These are phyloP conservation scores for Patella depressa DNA, from an alignment of 2,888 invertebrate species.

Conservation along the genomic window DNA sequence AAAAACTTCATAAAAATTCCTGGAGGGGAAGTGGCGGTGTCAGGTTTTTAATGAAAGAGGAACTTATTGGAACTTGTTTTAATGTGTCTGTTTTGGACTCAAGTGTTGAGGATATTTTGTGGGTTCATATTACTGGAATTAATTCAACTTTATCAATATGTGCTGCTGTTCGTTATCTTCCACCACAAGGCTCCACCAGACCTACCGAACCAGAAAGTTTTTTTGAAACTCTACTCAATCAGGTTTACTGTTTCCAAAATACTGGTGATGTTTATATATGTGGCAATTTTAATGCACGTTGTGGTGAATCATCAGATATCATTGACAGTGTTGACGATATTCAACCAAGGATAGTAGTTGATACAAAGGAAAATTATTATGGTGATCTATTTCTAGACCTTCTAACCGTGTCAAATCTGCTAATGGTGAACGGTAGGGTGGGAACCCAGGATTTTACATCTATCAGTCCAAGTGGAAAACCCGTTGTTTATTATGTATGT, in stretches of 20 bases:
- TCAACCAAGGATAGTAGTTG: not conserved
- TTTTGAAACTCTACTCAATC: not conserved
- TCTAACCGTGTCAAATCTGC: not conserved
- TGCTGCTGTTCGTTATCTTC: slow-evolving; percentile 5
- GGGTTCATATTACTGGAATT: not conserved
- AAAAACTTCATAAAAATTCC: not conserved
- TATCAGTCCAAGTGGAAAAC: not conserved
- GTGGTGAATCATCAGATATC: not conserved
- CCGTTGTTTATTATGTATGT: not conserved
- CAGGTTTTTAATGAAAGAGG: not conserved
- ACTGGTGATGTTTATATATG: slow-evolving; percentile 3
- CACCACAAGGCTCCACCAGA: slow-evolving; percentile 7
- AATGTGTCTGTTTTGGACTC: not conserved
- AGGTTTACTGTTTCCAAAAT: not conserved
- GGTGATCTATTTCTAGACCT: not conserved
- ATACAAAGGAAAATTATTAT: not conserved
- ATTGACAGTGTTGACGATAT: not conserved
- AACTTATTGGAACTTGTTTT: not conserved
- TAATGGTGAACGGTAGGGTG: slow-evolving; percentile 3
- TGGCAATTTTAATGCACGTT: slow-evolving; percentile 10
- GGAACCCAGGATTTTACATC: not conserved
- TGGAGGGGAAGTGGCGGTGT: not conserved
- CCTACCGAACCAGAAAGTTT: not conserved
- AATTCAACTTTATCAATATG: not conserved
- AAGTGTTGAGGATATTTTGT: not conserved